A percentile compares a stretch with the other conserved stretches of the same genome.
These are phyloP conservation scores for Dermolepida albohirtum DNA, from an alignment of 2,888 invertebrate genomes.

Conservation along the genomic window DNA sequence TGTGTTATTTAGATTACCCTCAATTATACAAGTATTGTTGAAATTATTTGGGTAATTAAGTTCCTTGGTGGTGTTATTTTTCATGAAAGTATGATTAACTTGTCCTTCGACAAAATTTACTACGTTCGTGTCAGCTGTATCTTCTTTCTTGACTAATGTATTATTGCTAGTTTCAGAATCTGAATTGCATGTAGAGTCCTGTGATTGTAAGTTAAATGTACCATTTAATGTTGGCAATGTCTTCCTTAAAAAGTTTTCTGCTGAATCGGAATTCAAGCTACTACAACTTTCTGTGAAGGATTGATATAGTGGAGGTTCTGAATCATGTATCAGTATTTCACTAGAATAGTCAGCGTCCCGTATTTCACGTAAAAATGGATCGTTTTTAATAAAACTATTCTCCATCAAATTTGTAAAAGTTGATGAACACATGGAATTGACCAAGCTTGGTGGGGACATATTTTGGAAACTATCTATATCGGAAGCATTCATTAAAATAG, in stretches of 20 bases:
- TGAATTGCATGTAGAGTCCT: conserved; percentile 28
- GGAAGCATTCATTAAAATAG: conserved; percentile 59
- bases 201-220: conserved; percentile 45
- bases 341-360: conserved; percentile 61
- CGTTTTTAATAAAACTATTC: conserved; percentile 63
- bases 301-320: conserved; percentile 60
- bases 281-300: conserved; percentile 61
- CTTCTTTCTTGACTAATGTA: conserved; percentile 29
- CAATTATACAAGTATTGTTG: conserved; percentile 32
- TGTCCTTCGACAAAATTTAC: conserved; percentile 8
- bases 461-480: conserved; percentile 67
- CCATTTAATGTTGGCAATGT: conserved; percentile 50
- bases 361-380: conserved; percentile 62
- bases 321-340: conserved; percentile 56
- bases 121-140: conserved; percentile 3
- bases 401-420: conserved; percentile 65
- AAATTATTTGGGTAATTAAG: conserved; percentile 38
- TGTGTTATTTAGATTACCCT: conserved; percentile 40
- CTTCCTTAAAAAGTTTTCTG: conserved; percentile 60
- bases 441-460: conserved; percentile 71
- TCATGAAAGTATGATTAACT: conserved; percentile 28
- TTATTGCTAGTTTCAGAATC: conserved; percentile 46
- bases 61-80: conserved; percentile 7
- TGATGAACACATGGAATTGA: conserved; percentile 68
- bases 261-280: conserved; percentile 60